Base-by-base conservation (phyloP, 2,888 invertebrate genomes). In the Caenorhabditis sulstoni region DNA sequence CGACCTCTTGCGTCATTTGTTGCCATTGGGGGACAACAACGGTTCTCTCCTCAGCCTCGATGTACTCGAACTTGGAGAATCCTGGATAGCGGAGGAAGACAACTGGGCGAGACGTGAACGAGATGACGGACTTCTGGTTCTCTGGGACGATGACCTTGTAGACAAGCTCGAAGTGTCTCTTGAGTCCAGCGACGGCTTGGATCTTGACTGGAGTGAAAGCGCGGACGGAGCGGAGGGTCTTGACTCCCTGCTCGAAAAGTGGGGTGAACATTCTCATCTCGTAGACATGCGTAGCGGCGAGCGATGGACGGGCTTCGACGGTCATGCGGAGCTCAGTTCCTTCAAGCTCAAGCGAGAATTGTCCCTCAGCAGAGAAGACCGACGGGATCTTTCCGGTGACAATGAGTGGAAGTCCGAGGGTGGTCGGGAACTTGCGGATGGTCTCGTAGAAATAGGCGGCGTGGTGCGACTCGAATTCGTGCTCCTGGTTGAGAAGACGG, bases 341-440 rank as follows among this genome's bases (percentile, higher is more conserved):
- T 47, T 80, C 70, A 22, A 73, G 11, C 39, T 80, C 65, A 45
- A 79, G 55, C 37, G 64, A 41, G 53, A 80, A 2, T 35, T 74
- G 55, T 74, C 81, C 83, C 22, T 84, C 77, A 45, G 64, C 47
- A 14, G 80, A 77, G 65, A 76, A 41, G 67, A 84, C 77, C 20
- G 82, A 77, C 71, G 85, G 85, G 55, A 80, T 45, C 73, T 81
- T 84, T 70, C 75, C 71, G 47, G 82, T 59, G 77, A 82, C 50
- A 59, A 59, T 66, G 44, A 88, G 76, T 52, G 88, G 88, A 20
- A 87, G 75, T 68, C 88, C 88, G 50, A 85, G 22, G 50, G 85
- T 81, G 41, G 87, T 87, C 55, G 88, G 83, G 70, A 88, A 75
- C 66, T 77, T 79, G 71, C 78, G 77, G 62, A 71, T 71, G 11